These are phyloP conservation scores for Ornithoptera priamus DNA, from an alignment of 2,888 invertebrate species.

Conservation along the genomic window DNA sequence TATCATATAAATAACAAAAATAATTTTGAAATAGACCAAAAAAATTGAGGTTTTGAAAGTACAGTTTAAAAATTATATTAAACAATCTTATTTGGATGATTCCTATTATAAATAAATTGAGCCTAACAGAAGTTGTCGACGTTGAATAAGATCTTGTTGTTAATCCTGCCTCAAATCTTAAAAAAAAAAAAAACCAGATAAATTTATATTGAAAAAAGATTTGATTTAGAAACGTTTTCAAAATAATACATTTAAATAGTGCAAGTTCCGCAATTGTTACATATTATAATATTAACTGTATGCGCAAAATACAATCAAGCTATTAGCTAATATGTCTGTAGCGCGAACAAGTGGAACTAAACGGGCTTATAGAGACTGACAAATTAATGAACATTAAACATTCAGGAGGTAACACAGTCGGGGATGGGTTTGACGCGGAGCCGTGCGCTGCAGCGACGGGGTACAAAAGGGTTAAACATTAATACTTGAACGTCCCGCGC, in stretches of 20 bases:
- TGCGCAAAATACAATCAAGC: constrained; percentile 31
- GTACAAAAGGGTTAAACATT: constrained; percentile 75
- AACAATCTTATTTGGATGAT: too few species aligned
- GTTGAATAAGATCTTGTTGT: too few species aligned
- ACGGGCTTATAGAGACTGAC: constrained; percentile 52
- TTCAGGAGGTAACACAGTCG: constrained; percentile 56
- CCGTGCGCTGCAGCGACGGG: constrained; percentile 57
- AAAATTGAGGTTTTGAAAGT: too few species aligned
- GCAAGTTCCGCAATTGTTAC: neutral
- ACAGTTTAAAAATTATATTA: too few species aligned
- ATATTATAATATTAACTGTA: constrained; percentile 12
- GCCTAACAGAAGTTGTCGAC: too few species aligned
- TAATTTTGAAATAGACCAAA: too few species aligned
- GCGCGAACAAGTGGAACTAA: constrained; percentile 38
- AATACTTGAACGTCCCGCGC: constrained; percentile 71
- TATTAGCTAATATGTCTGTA: constrained; percentile 33
- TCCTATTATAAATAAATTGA: too few species aligned
- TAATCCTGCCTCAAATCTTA: too few species aligned
- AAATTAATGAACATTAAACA: constrained; percentile 76
- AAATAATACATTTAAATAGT: neutral
- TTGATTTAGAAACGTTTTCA: neutral
- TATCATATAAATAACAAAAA: too few species aligned
- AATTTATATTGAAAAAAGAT: too few species aligned
- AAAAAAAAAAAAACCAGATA: too few species aligned
- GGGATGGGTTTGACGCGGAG: constrained; percentile 65